A percentile compares a stretch with the other conserved stretches of the same genome.
These are phyloP conservation scores for Bergia puertoricense DNA, from an alignment of 92 coral and sea anemone genomes.

Conservation along the genomic window DNA sequence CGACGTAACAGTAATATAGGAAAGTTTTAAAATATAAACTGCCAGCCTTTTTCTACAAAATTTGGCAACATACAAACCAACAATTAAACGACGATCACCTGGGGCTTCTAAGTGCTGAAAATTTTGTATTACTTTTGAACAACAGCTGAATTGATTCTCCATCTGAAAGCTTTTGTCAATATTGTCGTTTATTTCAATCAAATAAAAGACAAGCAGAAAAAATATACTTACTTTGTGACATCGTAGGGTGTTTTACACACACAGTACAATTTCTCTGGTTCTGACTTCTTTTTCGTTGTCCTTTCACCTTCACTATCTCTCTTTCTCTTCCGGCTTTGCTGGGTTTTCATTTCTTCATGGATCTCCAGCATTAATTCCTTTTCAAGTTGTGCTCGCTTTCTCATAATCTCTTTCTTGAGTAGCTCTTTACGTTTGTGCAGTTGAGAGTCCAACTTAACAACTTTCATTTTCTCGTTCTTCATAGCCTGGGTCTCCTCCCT, in stretches of 20 bases:
- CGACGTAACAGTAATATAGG: too few species aligned
- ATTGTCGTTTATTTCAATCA: not conserved
- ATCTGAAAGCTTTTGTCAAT: not conserved
- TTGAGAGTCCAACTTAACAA: slow-evolving; percentile 74
- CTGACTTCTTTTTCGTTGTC: slow-evolving; percentile 65
- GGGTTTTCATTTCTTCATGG: slow-evolving; percentile 57
- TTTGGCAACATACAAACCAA: too few species aligned
- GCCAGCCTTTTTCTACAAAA: too few species aligned
- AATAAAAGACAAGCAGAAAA: not conserved
- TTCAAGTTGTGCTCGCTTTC: slow-evolving; percentile 86
- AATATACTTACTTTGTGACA: slow-evolving; percentile 68
- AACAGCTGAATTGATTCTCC: not conserved
- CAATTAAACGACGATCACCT: too few species aligned
- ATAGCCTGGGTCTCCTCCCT: slow-evolving; percentile 68
- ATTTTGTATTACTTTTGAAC: not conserved
- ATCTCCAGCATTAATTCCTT: slow-evolving; percentile 81
- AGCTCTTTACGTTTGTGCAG: slow-evolving; percentile 90
- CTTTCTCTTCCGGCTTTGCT: slow-evolving; percentile 52
- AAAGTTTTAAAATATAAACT: too few species aligned
- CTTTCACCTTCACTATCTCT: slow-evolving; percentile 56
- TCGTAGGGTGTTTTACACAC: slow-evolving; percentile 93
- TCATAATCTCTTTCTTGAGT: slow-evolving; percentile 84
- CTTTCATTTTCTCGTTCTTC: slow-evolving; percentile 74
- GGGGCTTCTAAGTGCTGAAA: not conserved
- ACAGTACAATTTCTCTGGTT: slow-evolving; percentile 74